Conservation (phyloP, 2,113 vertebrate species). For the Fukomys damarensis region DNA sequence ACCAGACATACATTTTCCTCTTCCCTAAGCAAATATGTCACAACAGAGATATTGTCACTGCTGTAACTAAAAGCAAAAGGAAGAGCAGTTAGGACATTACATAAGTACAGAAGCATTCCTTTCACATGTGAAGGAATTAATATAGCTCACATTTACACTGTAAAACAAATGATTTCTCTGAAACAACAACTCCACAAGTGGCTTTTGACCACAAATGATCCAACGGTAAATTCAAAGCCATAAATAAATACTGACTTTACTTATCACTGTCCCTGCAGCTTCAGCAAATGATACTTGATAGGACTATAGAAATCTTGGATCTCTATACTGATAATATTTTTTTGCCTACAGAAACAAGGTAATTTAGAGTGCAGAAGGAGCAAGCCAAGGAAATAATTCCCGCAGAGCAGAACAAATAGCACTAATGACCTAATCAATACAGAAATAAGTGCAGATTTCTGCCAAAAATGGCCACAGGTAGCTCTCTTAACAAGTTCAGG, state of each 20-base stretch:
- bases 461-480: background rate
- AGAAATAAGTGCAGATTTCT: conserved; percentile 49
- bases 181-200: background rate
- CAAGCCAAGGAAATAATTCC: background rate
- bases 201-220: background rate
- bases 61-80: background rate
- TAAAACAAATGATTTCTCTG: background rate
- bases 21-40: background rate
- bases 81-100: background rate
- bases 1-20: background rate
- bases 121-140: background rate
- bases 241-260: background rate
- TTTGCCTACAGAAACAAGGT: background rate
- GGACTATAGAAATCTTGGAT: background rate
- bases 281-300: background rate
- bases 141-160: background rate
- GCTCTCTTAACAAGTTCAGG: conserved; percentile 27
- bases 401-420: conserved; percentile 6
- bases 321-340: background rate
- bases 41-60: background rate
- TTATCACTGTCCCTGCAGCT: background rate
- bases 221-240: background rate
- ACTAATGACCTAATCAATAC: conserved; percentile 61
- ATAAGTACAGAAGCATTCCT: background rate
- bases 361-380: background rate